Conservation (phyloP, 2,113 vertebrate species). For the Thermophis baileyi region DNA sequence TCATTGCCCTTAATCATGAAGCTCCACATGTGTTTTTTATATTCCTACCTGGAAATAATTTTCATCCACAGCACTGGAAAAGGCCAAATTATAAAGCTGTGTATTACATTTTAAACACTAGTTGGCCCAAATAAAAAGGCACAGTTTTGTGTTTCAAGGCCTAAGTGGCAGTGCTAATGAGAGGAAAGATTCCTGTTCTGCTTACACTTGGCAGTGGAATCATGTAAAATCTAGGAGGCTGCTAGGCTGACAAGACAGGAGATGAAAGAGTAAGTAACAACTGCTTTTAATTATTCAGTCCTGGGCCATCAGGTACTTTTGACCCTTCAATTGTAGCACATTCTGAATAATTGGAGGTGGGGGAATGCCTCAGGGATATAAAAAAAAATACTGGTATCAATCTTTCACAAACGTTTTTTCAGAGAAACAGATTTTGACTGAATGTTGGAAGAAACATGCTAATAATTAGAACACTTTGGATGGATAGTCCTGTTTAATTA, state of each 20-base stretch:
- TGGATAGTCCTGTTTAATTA: not conserved
- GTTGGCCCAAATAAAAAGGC: not conserved
- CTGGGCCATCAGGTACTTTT: not conserved
- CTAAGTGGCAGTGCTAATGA: not conserved
- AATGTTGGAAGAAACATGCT: not conserved
- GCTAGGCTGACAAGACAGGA: not conserved
- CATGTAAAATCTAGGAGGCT: not conserved
- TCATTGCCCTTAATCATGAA: not conserved
- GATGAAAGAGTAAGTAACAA: not conserved
- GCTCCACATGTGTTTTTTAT: not conserved
- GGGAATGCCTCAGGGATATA: not conserved
- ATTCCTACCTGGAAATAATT: constrained; percentile 18
- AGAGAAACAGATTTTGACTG: not conserved
- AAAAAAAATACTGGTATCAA: not conserved
- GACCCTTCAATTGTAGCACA: not conserved
- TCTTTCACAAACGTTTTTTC: not conserved
- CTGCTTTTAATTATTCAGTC: not conserved
- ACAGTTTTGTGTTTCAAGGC: not conserved
- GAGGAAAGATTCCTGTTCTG: not conserved
- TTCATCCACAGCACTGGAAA: not conserved
- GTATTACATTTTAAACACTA: not conserved
- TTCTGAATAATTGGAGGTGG: not conserved
- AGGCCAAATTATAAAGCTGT: not conserved
- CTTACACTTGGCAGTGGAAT: not conserved
- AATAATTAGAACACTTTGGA: not conserved